Conservation (phyloP, 2,797 vertebrate genomes). For the Pseudochromis fuscus region DNA sequence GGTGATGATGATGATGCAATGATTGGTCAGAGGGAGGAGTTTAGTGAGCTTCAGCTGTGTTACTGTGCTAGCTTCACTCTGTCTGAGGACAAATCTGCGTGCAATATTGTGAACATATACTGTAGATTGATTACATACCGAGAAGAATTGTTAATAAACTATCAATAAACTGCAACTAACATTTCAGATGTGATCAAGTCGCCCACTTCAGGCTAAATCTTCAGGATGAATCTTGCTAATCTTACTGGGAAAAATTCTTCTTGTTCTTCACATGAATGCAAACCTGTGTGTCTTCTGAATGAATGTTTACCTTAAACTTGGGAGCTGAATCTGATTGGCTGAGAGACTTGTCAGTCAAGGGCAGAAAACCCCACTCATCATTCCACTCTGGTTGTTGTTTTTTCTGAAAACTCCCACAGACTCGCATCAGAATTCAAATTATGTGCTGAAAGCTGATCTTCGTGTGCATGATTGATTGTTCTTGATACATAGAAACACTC, state of each 20-base stretch:
- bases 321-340: constrained; percentile 21
- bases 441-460: constrained; percentile 38
- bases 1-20: constrained; percentile 36
- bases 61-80: constrained; percentile 43
- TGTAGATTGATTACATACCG: constrained; percentile 20
- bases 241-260: constrained; percentile 20
- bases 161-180: constrained; percentile 29
- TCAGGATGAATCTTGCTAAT: not conserved
- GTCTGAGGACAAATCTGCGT: constrained; percentile 38
- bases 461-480: constrained; percentile 2
- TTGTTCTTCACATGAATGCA: constrained; percentile 13
- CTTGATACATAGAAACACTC: constrained; percentile 31
- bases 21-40: constrained; percentile 13
- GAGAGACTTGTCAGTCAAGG: constrained; percentile 5
- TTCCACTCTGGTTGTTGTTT: not conserved
- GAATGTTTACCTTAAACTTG: constrained; percentile 1
- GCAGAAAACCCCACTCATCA: constrained; percentile 7
- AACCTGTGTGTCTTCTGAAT: not conserved
- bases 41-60: constrained; percentile 12
- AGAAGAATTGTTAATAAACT: constrained; percentile 1
- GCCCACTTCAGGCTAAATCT: not conserved
- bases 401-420: constrained; percentile 15
- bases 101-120: constrained; percentile 58
- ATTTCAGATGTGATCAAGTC: constrained; percentile 46
- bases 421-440: not conserved